Evolutionary conservation across 2,113 vertebrate species (phyloP).

Genomic region (Dromaius novaehollandiae): DNA sequence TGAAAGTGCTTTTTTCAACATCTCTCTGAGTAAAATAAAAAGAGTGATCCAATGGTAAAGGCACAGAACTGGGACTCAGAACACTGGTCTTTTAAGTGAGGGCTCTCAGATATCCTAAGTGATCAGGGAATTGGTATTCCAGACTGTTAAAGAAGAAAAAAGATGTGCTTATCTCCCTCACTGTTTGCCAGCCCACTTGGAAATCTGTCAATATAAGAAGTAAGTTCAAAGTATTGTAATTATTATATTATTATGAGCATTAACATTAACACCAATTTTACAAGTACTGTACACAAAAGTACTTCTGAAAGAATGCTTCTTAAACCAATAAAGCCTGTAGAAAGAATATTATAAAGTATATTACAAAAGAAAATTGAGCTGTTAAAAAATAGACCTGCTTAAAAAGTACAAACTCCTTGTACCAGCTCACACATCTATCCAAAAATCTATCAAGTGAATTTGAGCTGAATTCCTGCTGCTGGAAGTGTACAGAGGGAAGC

Average conservation of each 20-base stretch:
- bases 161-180: neutral
- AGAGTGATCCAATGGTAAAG: neutral
- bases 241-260: neutral
- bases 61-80: neutral
- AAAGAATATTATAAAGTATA: neutral
- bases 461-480: neutral
- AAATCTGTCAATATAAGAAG: neutral
- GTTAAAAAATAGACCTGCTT: neutral
- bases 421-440: neutral
- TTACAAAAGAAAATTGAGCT: neutral
- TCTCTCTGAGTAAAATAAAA: neutral
- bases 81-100: neutral
- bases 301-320: neutral
- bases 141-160: neutral
- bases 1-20: neutral
- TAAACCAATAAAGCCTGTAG: neutral
- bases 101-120: neutral
- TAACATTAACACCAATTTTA: neutral
- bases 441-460: neutral
- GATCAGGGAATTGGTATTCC: neutral
- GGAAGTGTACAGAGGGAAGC: neutral
- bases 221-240: neutral
- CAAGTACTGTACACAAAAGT: neutral
- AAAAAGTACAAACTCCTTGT: neutral
- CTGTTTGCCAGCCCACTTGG: neutral